These are phyloP conservation scores for Trichomycterus rosablanca DNA, from an alignment of 2,113 vertebrate species.

Conservation along the genomic window DNA sequence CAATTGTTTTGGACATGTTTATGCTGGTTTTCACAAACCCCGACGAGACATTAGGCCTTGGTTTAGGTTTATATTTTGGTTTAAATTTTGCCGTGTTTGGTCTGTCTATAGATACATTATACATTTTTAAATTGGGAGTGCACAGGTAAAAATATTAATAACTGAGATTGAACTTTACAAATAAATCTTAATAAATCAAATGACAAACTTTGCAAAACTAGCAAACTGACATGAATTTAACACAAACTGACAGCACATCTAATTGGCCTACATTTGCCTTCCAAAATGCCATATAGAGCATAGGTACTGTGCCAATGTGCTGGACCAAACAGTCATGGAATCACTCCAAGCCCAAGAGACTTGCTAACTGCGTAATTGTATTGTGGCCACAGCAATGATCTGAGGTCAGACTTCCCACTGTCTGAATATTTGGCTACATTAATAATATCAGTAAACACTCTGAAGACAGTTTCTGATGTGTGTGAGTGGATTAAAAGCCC, in stretches of 20 bases:
- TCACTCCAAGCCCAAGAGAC: conserved; percentile 1
- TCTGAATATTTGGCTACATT: conserved; percentile 4
- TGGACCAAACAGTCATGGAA: conserved; percentile 1
- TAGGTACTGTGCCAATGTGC: conserved; percentile 3
- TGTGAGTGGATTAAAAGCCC: neutral
- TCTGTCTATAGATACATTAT: no score
- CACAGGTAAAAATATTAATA: no score
- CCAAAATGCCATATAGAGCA: neutral
- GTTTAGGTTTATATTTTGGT: no score
- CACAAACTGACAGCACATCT: neutral
- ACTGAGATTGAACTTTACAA: neutral
- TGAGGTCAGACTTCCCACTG: neutral
- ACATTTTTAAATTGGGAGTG: no score
- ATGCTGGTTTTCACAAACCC: no score
- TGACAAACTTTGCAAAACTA: neutral
- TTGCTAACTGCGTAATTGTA: conserved; percentile 10
- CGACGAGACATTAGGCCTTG: no score
- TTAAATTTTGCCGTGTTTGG: no score
- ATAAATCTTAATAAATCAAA: neutral
- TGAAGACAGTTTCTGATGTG: neutral
- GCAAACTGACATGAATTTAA: conserved; percentile 6
- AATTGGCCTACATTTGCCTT: conserved; percentile 1
- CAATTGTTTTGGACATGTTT: no score
- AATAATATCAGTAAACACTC: neutral
- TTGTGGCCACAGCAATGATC: no score